Base-by-base conservation (phyloP, 2,113 vertebrate genomes). In the Halcyon senegalensis region DNA sequence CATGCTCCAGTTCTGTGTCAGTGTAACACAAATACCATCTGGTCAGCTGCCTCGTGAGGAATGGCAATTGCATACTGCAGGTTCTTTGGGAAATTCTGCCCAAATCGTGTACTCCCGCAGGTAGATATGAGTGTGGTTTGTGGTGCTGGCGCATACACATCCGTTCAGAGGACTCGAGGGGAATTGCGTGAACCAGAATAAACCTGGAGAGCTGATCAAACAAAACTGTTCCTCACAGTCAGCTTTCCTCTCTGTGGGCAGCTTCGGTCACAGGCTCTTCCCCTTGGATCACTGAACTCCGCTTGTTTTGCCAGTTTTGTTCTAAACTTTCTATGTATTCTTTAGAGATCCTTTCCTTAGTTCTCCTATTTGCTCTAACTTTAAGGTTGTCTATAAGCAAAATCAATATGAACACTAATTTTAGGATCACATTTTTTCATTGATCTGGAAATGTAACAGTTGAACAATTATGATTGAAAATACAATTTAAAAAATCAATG, bases 31-130 rank as follows among this genome's bases (percentile, higher is more conserved):
- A 78, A 64, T 39, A 35, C 39, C 53, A 39, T 28, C 51, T 2
- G 0, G 14, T 46, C 15, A 4, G 31, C 60, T 53, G 74, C 53
- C 69, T 37, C 0, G 0, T 11, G 27, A 66, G 46, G 55, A 86
- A 30, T 43, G 53, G 58, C 37, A n/a, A 0, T 25, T 6, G 2
- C 44, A 33, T 5, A 2, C 37, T 62, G 53, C 0, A 1, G 27
- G 1, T 37, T 85, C 48, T 69, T n/a, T 30, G 73, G 67, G 41
- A 93, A 90, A 70, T 69, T 62, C 62, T 90, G 25, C 37, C 75
- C 67, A 55, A 62, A 77, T 41, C 1, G 18, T 53, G 73, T 74
- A 31, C 39, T 64, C 53, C 41, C 0, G 0, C 28, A 27, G 24
- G 13, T 2, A 1, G 51, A 56, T 8, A 76, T 15, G 51, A 76